These are phyloP conservation scores for Coregonus clupeaformis DNA, from an alignment of 2,113 vertebrate species.

Conservation along the genomic window DNA sequence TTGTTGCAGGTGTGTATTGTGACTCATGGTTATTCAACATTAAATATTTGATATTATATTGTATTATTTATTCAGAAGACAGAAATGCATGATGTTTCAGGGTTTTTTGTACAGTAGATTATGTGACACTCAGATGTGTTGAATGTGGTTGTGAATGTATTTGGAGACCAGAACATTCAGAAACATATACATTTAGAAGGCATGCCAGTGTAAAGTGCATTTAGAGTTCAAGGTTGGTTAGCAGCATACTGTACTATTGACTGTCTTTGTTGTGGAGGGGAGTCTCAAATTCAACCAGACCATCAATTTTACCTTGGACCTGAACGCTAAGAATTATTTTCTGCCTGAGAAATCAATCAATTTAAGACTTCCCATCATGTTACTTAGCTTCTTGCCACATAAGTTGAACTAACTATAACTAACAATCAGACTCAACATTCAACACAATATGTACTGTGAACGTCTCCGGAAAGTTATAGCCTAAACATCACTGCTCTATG, in stretches of 20 bases:
- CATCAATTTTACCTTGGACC: background rate
- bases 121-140: too few species aligned
- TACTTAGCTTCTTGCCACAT: background rate
- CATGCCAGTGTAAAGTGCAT: background rate
- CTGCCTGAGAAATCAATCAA: background rate
- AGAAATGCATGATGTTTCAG: background rate
- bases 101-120: background rate
- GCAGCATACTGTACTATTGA: background rate
- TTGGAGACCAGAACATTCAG: background rate
- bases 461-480: background rate
- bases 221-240: background rate
- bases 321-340: background rate
- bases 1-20: too few species aligned
- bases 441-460: background rate
- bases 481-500: constrained; percentile 21
- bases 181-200: background rate
- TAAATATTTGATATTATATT: background rate
- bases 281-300: background rate
- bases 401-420: constrained; percentile 1
- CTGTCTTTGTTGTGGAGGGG: background rate
- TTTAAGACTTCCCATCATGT: background rate
- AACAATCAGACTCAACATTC: background rate
- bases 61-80: background rate
- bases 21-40: background rate
- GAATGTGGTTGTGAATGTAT: background rate